A percentile compares a stretch with the other conserved stretches of the same genome.
These are phyloP conservation scores for Xerus inauris DNA, from an alignment of 2,113 vertebrate species.

Conservation along the genomic window DNA sequence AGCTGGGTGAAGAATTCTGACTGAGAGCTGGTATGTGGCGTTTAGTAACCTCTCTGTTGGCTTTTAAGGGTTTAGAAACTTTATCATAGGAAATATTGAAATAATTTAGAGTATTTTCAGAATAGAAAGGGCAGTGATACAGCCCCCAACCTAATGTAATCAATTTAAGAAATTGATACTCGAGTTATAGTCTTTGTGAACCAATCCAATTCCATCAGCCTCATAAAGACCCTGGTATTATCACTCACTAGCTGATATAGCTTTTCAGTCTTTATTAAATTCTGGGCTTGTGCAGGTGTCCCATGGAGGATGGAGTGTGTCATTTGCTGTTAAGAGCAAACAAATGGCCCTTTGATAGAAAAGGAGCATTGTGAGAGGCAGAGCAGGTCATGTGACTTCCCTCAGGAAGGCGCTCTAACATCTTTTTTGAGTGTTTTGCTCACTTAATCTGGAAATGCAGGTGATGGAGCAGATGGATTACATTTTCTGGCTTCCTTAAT, in stretches of 20 bases:
- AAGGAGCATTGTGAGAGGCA: slow-evolving; percentile 15
- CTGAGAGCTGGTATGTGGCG: not conserved
- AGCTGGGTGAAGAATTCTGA: not conserved
- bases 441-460: not conserved
- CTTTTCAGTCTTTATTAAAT: slow-evolving; percentile 62
- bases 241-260: not conserved
- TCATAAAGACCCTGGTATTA: slow-evolving; percentile 39
- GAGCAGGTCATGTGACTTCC: slow-evolving; percentile 42
- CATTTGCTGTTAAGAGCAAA: slow-evolving; percentile 56
- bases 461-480: not conserved
- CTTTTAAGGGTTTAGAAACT: not conserved
- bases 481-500: slow-evolving; percentile 38
- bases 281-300: not conserved
- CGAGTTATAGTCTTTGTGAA: not conserved
- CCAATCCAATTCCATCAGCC: not conserved
- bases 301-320: slow-evolving; percentile 49
- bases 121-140: not conserved
- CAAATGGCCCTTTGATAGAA: slow-evolving; percentile 49
- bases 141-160: not conserved
- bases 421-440: slow-evolving; percentile 5
- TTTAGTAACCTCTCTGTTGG: slow-evolving; percentile 8
- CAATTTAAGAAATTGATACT: slow-evolving; percentile 9
- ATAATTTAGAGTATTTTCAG: slow-evolving; percentile 21
- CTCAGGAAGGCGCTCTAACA: not conserved
- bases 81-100: slow-evolving; percentile 7